A percentile compares a stretch with the other conserved stretches of the same genome.
Conservation (phyloP, 2,797 vertebrate species). For the Thunnus albacares region DNA sequence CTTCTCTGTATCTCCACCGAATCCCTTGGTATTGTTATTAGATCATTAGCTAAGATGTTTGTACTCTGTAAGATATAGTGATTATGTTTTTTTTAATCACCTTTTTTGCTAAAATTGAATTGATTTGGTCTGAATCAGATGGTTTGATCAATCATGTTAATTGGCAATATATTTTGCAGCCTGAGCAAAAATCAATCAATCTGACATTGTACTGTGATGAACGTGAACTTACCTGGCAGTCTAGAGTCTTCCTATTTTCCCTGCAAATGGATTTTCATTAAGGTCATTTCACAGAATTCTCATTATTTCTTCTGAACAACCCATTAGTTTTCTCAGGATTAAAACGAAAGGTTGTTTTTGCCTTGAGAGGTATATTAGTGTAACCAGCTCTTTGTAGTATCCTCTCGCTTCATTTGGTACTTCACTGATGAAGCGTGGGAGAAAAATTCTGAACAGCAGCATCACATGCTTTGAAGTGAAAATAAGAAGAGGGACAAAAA, state of each 20-base stretch:
- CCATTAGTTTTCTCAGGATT: conserved; percentile 44
- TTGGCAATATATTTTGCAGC: conserved; percentile 17
- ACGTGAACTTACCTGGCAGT: conserved; percentile 17
- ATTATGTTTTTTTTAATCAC: not conserved
- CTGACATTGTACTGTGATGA: conserved; percentile 22
- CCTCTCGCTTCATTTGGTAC: conserved; percentile 2
- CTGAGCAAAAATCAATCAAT: conserved; percentile 47
- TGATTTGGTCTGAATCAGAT: conserved; percentile 17
- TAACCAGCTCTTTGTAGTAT: not conserved
- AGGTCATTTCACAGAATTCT: conserved; percentile 47
- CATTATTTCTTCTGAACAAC: conserved; percentile 52
- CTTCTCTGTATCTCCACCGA: not conserved
- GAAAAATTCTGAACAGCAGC: not conserved
- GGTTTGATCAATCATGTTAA: conserved; percentile 24
- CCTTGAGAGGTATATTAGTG: conserved; percentile 20
- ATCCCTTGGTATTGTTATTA: not conserved
- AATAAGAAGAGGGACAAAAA: not conserved
- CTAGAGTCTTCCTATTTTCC: conserved; percentile 4
- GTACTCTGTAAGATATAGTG: not conserved
- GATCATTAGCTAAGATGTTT: not conserved
- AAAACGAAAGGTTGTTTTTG: conserved; percentile 32
- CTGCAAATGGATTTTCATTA: conserved; percentile 52
- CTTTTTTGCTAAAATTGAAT: conserved; percentile 5
- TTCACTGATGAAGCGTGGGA: not conserved
- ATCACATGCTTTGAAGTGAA: not conserved